Evolutionary conservation across 2,888 invertebrate species (phyloP).

Genomic region (Nephrotoma appendiculata): DNA sequence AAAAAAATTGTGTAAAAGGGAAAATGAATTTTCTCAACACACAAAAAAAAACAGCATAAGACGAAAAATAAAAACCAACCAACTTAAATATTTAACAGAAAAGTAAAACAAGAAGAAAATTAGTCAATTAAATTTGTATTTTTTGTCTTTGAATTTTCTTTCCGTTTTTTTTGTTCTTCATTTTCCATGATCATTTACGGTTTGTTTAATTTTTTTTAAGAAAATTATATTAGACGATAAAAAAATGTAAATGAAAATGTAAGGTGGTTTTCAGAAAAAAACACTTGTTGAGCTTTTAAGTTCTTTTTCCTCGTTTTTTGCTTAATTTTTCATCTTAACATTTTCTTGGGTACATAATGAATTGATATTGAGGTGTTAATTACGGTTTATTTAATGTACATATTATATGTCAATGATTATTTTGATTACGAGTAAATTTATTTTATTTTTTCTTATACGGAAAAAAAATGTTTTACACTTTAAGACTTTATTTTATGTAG

Average conservation of each 20-base stretch:
- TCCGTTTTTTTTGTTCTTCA: neutral
- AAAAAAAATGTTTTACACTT: neutral
- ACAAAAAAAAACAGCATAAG: neutral
- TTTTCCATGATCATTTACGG: neutral
- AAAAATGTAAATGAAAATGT: neutral
- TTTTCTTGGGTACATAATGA: neutral
- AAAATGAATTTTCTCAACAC: neutral
- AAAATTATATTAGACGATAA: neutral
- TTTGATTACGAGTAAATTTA: neutral
- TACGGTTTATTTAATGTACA: neutral
- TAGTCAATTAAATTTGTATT: neutral
- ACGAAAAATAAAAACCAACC: neutral
- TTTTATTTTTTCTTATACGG: neutral
- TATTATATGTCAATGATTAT: neutral
- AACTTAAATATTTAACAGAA: neutral
- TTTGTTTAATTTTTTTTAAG: neutral
- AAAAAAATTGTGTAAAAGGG: neutral
- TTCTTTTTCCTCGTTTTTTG: neutral
- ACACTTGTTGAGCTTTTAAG: neutral
- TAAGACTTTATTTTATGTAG: neutral
- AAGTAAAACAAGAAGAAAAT: neutral
- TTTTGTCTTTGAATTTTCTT: neutral
- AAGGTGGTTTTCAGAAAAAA: neutral
- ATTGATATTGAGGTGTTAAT: neutral
- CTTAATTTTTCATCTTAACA: neutral